These are phyloP conservation scores for Chrysocyon brachyurus DNA, from an alignment of 2,797 vertebrate genomes.

Conservation along the genomic window DNA sequence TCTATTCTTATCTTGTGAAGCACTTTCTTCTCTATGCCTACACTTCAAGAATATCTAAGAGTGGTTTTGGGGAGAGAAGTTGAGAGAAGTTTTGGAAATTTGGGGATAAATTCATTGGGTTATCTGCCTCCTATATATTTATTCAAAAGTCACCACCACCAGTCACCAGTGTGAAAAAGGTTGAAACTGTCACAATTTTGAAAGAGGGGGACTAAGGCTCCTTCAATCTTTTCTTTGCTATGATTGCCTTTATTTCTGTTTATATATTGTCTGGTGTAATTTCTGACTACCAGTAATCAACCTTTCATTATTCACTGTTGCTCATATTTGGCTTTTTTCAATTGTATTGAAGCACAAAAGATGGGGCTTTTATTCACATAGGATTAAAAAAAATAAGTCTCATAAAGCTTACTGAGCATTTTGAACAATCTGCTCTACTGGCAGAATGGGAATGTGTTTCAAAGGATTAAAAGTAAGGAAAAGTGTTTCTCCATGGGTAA, in stretches of 20 bases:
- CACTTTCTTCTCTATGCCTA: neutral
- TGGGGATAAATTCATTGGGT: neutral
- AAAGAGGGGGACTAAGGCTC: neutral
- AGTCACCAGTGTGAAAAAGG: neutral
- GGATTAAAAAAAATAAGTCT: neutral
- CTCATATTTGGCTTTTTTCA: neutral
- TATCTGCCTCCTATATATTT: neutral
- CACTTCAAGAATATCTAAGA: neutral
- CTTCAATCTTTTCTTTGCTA: neutral
- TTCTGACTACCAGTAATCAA: neutral
- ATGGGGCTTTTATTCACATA: neutral
- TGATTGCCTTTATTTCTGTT: neutral
- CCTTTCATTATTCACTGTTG: neutral
- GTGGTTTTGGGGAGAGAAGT: too few relatives aligned
- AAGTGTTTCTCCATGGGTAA: neutral
- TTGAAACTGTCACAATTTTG: neutral
- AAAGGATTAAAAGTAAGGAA: slow-evolving; percentile 18
- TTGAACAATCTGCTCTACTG: neutral
- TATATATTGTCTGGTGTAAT: neutral
- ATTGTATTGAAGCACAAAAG: neutral
- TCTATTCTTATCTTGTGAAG: neutral
- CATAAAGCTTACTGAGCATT: neutral
- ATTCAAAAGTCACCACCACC: neutral
- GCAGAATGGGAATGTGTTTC: neutral
- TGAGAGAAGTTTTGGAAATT: neutral